phyloP scores from a whole-genome alignment of 2,797 vertebrate genomes.

The Myotis vivesi region DNA sequence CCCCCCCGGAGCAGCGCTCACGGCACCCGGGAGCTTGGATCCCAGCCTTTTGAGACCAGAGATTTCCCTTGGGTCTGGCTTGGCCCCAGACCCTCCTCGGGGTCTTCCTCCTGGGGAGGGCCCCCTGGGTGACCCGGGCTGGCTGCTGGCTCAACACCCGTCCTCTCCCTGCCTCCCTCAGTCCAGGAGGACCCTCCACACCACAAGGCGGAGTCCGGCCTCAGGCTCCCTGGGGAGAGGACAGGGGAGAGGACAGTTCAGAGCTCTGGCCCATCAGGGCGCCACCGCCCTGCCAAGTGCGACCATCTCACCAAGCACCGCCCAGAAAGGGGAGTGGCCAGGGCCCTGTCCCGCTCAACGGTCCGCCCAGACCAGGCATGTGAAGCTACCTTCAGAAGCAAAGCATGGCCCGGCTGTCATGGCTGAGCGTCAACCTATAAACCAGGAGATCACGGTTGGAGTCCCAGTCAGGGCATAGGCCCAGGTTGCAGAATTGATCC shows the following conservation, averaged over 20 bases:
- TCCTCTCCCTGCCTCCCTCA: not conserved
- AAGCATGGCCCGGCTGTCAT: rapidly evolving
- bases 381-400: rapidly evolving
- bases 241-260: not conserved
- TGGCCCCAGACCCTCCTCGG: not conserved
- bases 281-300: not conserved
- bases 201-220: slow-evolving; percentile 57
- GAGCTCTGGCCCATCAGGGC: not conserved
- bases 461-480: no score
- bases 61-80: not conserved
- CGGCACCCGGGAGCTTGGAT: not conserved
- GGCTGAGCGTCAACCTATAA: no score
- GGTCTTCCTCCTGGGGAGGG: not conserved
- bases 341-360: rapidly evolving
- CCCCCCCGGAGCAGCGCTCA: not conserved
- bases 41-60: not conserved
- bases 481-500: no score
- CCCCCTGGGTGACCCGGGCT: not conserved
- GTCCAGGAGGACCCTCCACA: not conserved
- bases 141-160: not conserved
- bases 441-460: no score
- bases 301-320: rapidly evolving
- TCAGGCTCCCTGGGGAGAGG: not conserved
- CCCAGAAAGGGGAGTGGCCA: no score
- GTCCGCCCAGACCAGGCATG: not conserved